phyloP scores from a whole-genome alignment of 2,888 invertebrate species.

The Andrena hattorfiana region DNA sequence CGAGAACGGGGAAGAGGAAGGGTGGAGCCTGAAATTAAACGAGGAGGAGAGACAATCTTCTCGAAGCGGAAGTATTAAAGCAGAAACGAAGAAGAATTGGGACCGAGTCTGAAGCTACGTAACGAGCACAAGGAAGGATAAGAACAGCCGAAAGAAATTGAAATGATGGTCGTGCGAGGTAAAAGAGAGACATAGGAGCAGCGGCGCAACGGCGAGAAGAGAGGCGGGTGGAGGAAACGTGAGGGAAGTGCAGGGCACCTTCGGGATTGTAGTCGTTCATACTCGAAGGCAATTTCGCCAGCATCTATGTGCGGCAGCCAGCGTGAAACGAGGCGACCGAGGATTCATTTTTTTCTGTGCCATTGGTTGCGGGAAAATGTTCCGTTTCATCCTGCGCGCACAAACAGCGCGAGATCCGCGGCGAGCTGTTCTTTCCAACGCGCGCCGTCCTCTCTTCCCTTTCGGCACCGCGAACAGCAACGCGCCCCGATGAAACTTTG shows the following conservation, averaged over 20 bases:
- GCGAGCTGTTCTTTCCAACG: neutral
- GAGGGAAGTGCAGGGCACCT: constrained; percentile 17
- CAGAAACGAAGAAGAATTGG: neutral
- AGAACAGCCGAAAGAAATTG: constrained; percentile 7
- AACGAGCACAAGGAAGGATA: too few relatives aligned
- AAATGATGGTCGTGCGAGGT: constrained; percentile 17
- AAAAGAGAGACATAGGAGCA: neutral
- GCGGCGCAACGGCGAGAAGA: neutral
- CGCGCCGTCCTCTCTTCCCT: neutral
- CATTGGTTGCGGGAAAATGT: constrained; percentile 41
- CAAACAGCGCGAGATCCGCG: neutral
- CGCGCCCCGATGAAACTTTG: neutral
- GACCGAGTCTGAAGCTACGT: too few relatives aligned
- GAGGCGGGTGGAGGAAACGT: neutral
- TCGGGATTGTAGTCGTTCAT: constrained; percentile 50
- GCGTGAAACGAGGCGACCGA: constrained; percentile 58
- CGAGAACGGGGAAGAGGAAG: too few relatives aligned
- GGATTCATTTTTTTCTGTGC: constrained; percentile 50
- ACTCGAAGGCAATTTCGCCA: constrained; percentile 57
- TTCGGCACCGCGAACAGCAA: neutral
- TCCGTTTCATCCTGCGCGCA: neutral
- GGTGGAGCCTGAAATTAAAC: too few relatives aligned
- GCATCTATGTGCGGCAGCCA: constrained; percentile 33
- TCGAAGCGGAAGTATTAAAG: neutral
- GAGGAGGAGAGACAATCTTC: too few relatives aligned